A percentile compares a stretch with the other conserved stretches of the same genome.
These are phyloP conservation scores for Bilobella aurantiaca DNA, from an alignment of 1,140 invertebrate species.

Conservation along the genomic window DNA sequence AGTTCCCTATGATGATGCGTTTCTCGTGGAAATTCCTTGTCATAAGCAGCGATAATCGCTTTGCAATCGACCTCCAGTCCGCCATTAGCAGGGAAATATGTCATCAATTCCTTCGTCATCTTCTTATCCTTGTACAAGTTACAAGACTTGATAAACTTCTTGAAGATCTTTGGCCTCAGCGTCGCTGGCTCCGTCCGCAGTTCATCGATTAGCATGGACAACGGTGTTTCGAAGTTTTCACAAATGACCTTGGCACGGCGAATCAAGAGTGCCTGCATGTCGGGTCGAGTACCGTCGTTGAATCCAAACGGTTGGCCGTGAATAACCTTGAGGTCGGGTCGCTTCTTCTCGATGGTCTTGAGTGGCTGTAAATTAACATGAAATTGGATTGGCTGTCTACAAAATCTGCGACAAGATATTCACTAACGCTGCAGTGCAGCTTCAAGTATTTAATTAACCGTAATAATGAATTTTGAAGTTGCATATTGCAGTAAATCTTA, in stretches of 20 bases:
- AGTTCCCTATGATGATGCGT: neutral
- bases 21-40: constrained; percentile 24
- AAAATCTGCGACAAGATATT: no score
- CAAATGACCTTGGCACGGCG: constrained; percentile 25
- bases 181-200: constrained; percentile 20
- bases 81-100: constrained; percentile 9
- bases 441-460: no score
- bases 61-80: constrained; percentile 19
- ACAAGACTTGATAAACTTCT: constrained; percentile 33
- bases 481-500: no score
- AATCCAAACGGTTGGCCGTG: constrained; percentile 22
- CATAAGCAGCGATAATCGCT: constrained; percentile 26
- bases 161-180: constrained; percentile 22
- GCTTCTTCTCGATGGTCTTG: constrained; percentile 9
- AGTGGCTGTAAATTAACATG: constrained; percentile 4
- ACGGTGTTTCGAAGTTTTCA: constrained; percentile 30
- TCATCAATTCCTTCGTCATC: constrained; percentile 26
- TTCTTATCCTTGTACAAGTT: constrained; percentile 33
- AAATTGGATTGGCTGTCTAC: no score
- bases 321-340: constrained; percentile 25
- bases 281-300: constrained; percentile 22
- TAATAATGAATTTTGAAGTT: no score
- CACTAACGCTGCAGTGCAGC: no score
- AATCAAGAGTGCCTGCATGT: constrained; percentile 20
- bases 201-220: constrained; percentile 30